A percentile compares a stretch with the other conserved stretches of the same genome.
Evolutionary conservation across 2,888 invertebrate genomes (phyloP).

Genomic region (Luffia ferchaultella): DNA sequence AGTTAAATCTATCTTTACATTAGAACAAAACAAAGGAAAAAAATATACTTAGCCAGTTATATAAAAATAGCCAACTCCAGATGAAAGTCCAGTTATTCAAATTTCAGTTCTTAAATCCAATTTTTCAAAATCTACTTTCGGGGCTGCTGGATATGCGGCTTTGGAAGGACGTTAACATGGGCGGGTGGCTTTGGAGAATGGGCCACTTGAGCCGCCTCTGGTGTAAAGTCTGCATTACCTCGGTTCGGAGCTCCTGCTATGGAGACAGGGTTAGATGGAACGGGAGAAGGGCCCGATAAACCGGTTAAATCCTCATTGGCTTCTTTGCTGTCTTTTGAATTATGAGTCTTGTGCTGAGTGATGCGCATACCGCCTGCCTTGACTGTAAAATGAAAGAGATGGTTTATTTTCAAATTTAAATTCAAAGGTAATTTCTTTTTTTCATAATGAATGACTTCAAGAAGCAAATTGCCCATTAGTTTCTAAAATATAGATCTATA

Average conservation of each 20-base stretch:
- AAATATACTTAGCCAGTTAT: too few relatives aligned
- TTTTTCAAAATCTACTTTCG: conserved; percentile 78
- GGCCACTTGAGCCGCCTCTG: conserved; percentile 87
- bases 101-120: too few relatives aligned
- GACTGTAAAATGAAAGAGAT: conserved; percentile 60
- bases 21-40: too few relatives aligned
- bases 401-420: background rate
- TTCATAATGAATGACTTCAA: background rate
- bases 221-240: conserved; percentile 88
- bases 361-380: conserved; percentile 95
- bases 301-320: conserved; percentile 75
- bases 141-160: conserved; percentile 84
- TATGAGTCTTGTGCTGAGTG: conserved; percentile 83
- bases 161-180: conserved; percentile 68
- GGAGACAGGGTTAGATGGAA: conserved; percentile 77
- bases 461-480: background rate
- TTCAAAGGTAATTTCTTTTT: background rate
- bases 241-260: conserved; percentile 83
- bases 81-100: too few relatives aligned
- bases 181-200: conserved; percentile 82
- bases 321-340: conserved; percentile 71
- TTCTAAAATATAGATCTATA: too few relatives aligned
- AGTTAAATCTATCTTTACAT: too few relatives aligned
- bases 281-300: conserved; percentile 75
- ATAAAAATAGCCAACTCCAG: too few relatives aligned